phyloP scores from a whole-genome alignment of 2,113 vertebrate genomes.

The Prolemur simus region DNA sequence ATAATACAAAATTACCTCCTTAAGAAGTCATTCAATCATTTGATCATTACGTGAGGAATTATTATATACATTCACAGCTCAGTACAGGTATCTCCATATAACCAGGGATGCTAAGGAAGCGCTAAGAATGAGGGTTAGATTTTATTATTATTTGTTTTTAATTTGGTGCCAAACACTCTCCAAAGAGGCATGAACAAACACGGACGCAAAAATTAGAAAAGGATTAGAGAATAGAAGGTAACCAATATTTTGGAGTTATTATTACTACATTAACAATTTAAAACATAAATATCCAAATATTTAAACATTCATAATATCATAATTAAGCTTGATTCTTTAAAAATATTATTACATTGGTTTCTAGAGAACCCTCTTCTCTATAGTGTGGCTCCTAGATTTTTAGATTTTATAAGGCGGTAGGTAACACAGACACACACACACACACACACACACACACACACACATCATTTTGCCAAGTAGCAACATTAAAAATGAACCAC shows the following conservation, averaged over 20 bases:
- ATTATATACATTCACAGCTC: background rate
- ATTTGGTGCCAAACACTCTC: background rate
- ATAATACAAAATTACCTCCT: background rate
- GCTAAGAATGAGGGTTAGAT: background rate
- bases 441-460: background rate
- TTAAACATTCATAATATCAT: background rate
- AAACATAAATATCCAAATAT: background rate
- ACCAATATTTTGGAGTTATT: background rate
- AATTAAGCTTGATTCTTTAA: background rate
- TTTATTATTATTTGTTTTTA: background rate
- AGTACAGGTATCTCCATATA: background rate
- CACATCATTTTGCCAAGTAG: background rate
- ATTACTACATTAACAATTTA: background rate
- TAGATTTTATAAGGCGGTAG: background rate
- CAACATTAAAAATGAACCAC: background rate
- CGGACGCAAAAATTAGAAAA: background rate
- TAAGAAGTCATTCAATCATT: background rate
- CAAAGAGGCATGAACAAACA: background rate
- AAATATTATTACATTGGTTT: background rate
- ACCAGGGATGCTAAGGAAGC: background rate
- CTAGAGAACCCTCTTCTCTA: background rate
- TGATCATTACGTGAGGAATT: background rate
- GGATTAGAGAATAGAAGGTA: background rate
- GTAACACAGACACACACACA: background rate
- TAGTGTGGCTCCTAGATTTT: background rate